Base-by-base conservation (phyloP, 2,113 vertebrate species). In the Myxocyprinus asiaticus region DNA sequence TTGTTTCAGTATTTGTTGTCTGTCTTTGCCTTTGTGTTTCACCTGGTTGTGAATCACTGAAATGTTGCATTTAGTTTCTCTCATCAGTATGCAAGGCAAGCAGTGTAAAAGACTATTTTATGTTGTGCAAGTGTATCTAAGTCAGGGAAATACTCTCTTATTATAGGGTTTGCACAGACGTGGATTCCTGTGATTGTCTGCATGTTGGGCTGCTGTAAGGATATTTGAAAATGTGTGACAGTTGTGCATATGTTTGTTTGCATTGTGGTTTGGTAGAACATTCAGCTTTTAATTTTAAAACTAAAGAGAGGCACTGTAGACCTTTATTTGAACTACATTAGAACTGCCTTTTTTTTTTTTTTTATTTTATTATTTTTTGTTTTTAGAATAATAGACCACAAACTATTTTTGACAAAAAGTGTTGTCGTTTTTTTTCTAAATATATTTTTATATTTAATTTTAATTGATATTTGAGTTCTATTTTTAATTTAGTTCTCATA, bases 11-110 rank as follows among this genome's bases (percentile, higher is more conserved):
- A 61, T 69, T 78, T 69, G 76, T 43, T 61, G 55, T 69, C 66
- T 68, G 45, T 51, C 53, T 9, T 67, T n/a, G 15, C 58, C 48
- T 74, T 74, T 63, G 71, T 74, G 71, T 63, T 74, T 74, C 71
- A 48, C 58, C 58, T 12, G 43, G 22, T 17, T 43, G 10, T 7
- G 66, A 58, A 61, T 50, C 65, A 59, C 15, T 78, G 62, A 42
- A 74, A 50, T 59, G 48, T 48, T 33, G 22, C 22, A 33, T 15
- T 50, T 50, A 45, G 10, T 8, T 71, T 71, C 43, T n/a, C 33
- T 71, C 56, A n/a, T 47, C 15, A 58, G 48, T 44, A 4, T n/a
- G 17, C 15, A 44, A 59, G 33, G 14, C 71, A 74, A 50, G 44
- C 55, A 45, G 55, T 72, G 53, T 45, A 72, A 47, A 68, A 72